Evolutionary conservation across 2,888 invertebrate genomes (phyloP).

Genomic region (Hipparchia sbordonii): DNA sequence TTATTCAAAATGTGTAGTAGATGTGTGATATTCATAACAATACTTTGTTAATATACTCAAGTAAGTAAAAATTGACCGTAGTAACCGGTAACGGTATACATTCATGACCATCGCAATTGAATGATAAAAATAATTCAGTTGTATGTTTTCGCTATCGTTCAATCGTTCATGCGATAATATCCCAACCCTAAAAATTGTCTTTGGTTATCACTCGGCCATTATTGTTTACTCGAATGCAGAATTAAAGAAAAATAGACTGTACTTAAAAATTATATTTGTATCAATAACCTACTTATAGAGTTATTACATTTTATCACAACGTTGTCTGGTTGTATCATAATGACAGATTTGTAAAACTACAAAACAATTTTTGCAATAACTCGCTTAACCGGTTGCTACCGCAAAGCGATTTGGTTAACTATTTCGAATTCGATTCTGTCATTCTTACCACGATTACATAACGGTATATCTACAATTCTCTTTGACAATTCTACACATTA

Average conservation of each 20-base stretch:
- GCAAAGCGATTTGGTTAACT: slow-evolving; percentile 2
- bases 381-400: slow-evolving; percentile 1
- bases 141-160: too few relatives aligned
- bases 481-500: not conserved
- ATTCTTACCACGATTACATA: not conserved
- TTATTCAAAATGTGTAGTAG: too few relatives aligned
- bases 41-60: too few relatives aligned
- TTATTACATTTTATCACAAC: not conserved
- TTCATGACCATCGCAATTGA: too few relatives aligned
- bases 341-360: slow-evolving; percentile 1
- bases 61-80: too few relatives aligned
- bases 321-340: not conserved
- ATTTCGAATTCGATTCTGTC: not conserved
- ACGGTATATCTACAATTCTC: not conserved
- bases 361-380: slow-evolving; percentile 12
- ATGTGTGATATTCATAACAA: too few relatives aligned
- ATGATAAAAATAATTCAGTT: too few relatives aligned
- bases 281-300: not conserved
- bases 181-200: too few relatives aligned
- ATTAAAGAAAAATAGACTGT: too few relatives aligned
- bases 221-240: too few relatives aligned
- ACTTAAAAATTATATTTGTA: not conserved
- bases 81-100: too few relatives aligned
- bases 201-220: not conserved
- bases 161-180: too few relatives aligned